Base-by-base conservation (phyloP, 2,797 vertebrate genomes). In the Liparis tanakae region DNA sequence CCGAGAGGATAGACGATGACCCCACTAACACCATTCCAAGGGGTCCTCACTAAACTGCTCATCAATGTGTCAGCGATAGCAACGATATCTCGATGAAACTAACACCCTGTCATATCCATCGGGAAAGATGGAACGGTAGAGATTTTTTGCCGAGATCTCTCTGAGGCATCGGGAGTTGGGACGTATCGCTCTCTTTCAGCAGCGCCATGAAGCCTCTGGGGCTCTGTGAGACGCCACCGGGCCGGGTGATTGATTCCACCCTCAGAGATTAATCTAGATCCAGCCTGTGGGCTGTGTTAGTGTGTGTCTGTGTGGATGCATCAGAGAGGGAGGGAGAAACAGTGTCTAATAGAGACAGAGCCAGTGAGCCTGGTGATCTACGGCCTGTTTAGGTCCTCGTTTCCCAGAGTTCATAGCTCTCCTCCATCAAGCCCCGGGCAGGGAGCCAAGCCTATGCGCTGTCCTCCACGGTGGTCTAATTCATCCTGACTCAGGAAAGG, bases 381-480 rank as follows among this genome's bases (percentile, higher is more conserved):
- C 89, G 65, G 88, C 86, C 85, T 88, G 83, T 89, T 93, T 89
- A 91, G 87, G 87, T 91, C 85, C 88, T 93, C 84, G 90, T 89
- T 93, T 94, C 88, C 84, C 84, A 84, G 85, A 85, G 86, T 91
- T 93, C 87, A 89, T 85, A 84, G 86, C 87, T 84, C 80, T 85
- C 74, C 60, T 93, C 88, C 80, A 91, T 93, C 90, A 91, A 76
- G 72, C 83, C 48, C 34, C 79, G 74, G 91, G 86, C 87, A 80
- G 67, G 55, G 59, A 41, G 87, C 86, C 87, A 87, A 82, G 70
- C 53, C 80, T 91, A 78, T 70, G 62, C 75, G 58, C 78, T 70
- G 71, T 77, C 43, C 61, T 75, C 68, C 34, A 50, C 4, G 48
- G 76, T 77, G 80, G 81, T 80, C 85, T 81, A 78, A 89, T 89